Percentiles rank a stretch among this genome's conserved stretches.
Evolutionary conservation across 2,797 vertebrate species (phyloP).

Genomic region (Poeciliopsis paucimaculata): DNA sequence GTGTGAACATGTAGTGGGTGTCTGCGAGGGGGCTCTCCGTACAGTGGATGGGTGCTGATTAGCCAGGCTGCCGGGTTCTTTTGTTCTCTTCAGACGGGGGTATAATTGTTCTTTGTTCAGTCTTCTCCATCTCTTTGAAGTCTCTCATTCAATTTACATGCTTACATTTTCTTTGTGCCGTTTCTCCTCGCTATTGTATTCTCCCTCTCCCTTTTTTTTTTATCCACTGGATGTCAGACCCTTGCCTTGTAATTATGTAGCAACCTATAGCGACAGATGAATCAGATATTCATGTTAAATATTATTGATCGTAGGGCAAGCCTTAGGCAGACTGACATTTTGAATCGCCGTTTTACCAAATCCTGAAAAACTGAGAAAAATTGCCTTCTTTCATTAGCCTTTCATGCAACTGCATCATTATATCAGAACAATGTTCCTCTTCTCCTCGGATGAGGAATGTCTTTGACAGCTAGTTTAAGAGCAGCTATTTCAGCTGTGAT

Average conservation of each 20-base stretch:
- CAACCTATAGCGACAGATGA: slow-evolving; percentile 35
- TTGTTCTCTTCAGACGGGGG: slow-evolving; percentile 74
- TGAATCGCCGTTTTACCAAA: slow-evolving; percentile 20
- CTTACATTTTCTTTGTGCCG: slow-evolving; percentile 52
- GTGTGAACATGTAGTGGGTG: slow-evolving; percentile 40
- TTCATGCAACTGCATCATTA: slow-evolving; percentile 23
- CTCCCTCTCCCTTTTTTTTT: slow-evolving; percentile 26
- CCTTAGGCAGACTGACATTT: slow-evolving; percentile 23
- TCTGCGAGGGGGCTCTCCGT: slow-evolving; percentile 57
- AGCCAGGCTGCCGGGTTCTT: slow-evolving; percentile 68
- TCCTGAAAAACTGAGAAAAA: slow-evolving; percentile 20
- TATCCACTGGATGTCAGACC: slow-evolving; percentile 39
- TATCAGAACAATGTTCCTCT: slow-evolving; percentile 24
- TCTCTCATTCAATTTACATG: slow-evolving; percentile 76
- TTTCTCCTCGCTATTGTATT: slow-evolving; percentile 38
- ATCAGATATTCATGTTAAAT: slow-evolving; percentile 6
- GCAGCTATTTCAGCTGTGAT: slow-evolving; percentile 3
- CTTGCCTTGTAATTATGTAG: slow-evolving; percentile 60
- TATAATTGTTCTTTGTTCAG: slow-evolving; percentile 80
- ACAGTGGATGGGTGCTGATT: slow-evolving; percentile 73
- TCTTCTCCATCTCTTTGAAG: slow-evolving; percentile 77
- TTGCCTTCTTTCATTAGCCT: slow-evolving; percentile 1
- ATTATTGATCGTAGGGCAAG: slow-evolving; percentile 9
- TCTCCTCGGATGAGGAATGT: slow-evolving; percentile 18
- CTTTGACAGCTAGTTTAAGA: slow-evolving; percentile 39